These are phyloP conservation scores for Tyria jacobaeae DNA, from an alignment of 2,888 invertebrate genomes.

Conservation along the genomic window DNA sequence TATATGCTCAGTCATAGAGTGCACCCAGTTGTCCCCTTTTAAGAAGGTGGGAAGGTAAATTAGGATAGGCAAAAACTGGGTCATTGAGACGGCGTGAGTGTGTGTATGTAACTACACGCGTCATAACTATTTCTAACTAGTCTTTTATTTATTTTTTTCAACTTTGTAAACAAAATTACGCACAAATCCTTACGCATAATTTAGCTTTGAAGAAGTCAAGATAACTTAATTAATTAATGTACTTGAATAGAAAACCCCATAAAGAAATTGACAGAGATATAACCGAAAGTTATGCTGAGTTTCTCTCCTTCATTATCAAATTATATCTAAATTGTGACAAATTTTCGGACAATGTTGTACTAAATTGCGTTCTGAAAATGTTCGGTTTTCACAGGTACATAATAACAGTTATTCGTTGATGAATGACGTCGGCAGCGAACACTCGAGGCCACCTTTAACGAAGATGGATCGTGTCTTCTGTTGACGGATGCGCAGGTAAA, in stretches of 20 bases:
- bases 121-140: too few species aligned
- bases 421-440: constrained; percentile 64
- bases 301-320: background rate
- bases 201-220: background rate
- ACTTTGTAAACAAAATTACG: too few species aligned
- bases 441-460: constrained; percentile 64
- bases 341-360: constrained; percentile 15
- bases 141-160: too few species aligned
- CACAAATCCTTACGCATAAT: too few species aligned
- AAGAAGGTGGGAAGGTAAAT: too few species aligned
- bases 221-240: background rate
- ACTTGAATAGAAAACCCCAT: background rate
- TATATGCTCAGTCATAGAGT: too few species aligned
- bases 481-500: constrained; percentile 68
- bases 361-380: constrained; percentile 57
- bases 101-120: too few species aligned
- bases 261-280: background rate
- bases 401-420: constrained; percentile 64
- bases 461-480: constrained; percentile 68
- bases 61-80: too few species aligned
- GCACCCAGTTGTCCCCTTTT: too few species aligned
- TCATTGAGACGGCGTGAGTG: too few species aligned
- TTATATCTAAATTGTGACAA: background rate
- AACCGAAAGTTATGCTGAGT: background rate
- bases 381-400: constrained; percentile 52